Conservation (phyloP, 2,113 vertebrate genomes). For the Herpailurus yagouaroundi region DNA sequence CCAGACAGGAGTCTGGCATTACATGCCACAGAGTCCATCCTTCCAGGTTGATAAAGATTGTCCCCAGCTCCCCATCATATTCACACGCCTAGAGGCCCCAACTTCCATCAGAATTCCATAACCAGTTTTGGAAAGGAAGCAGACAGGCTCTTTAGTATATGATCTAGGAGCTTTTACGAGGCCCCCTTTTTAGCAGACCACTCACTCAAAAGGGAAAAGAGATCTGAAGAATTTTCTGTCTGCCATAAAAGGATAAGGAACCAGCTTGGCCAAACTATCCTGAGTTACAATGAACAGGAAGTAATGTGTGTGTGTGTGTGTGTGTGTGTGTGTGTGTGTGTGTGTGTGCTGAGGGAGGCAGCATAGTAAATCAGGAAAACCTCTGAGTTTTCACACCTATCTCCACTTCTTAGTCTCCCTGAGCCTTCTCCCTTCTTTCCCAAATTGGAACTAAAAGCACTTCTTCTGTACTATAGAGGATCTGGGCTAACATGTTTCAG, state of each 20-base stretch:
- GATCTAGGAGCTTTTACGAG: not conserved
- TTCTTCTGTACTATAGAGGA: not conserved
- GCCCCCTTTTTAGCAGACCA: not conserved
- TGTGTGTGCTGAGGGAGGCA: not conserved
- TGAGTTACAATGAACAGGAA: not conserved
- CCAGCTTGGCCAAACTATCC: not conserved
- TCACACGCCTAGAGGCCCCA: not conserved
- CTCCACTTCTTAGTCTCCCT: not conserved
- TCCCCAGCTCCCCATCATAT: not conserved
- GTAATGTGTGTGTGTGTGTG: not conserved
- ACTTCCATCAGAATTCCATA: not conserved
- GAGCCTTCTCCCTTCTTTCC: not conserved
- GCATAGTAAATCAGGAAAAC: not conserved
- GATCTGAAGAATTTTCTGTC: not conserved
- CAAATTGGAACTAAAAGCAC: not conserved
- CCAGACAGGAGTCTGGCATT: not conserved
- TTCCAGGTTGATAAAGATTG: not conserved
- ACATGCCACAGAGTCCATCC: not conserved
- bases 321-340: too few relatives aligned
- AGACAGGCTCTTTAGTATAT: not conserved
- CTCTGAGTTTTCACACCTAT: not conserved
- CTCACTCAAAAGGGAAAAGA: not conserved
- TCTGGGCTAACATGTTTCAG: not conserved
- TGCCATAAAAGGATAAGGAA: slow-evolving; percentile 10
- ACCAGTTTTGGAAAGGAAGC: not conserved